Evolutionary conservation across 2,888 invertebrate species (phyloP).

Genomic region (Itoplectis maculator): DNA sequence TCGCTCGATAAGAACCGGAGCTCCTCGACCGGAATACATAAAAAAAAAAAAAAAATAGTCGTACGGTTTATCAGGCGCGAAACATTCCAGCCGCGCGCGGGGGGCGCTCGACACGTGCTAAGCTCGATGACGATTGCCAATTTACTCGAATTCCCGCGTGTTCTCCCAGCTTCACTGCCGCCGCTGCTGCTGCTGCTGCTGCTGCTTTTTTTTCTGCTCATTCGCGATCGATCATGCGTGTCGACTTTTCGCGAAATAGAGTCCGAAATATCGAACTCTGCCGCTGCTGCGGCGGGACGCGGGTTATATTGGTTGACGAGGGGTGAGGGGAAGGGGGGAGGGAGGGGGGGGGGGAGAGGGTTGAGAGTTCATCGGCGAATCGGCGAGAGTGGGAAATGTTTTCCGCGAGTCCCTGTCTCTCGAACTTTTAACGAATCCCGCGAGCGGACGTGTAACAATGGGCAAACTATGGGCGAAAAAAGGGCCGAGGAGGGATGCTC

Average conservation of each 20-base stretch:
- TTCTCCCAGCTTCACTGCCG: not conserved
- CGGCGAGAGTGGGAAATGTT: conserved; percentile 2
- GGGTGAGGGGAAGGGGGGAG: too few relatives aligned
- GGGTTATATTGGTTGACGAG: too few relatives aligned
- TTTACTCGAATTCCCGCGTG: conserved; percentile 2
- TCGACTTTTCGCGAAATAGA: conserved; percentile 12
- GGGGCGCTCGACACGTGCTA: conserved; percentile 48
- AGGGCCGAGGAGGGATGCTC: not conserved
- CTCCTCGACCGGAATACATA: not conserved
- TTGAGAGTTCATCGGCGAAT: not conserved
- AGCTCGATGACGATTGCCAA: conserved; percentile 4
- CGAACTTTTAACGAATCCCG: conserved; percentile 68
- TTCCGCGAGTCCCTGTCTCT: conserved; percentile 5
- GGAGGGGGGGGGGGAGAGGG: not conserved
- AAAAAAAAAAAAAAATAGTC: not conserved
- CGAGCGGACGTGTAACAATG: conserved; percentile 23
- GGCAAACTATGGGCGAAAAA: not conserved
- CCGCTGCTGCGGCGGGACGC: too few relatives aligned
- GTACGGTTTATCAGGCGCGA: conserved; percentile 52
- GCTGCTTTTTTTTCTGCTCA: not conserved
- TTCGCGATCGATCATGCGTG: conserved; percentile 24
- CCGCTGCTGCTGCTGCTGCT: too few relatives aligned
- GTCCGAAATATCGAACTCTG: not conserved
- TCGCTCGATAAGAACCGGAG: conserved; percentile 46
- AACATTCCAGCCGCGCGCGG: conserved; percentile 15